phyloP scores from a whole-genome alignment of 2,113 vertebrate genomes.

The Onychorhynchus coronatus region DNA sequence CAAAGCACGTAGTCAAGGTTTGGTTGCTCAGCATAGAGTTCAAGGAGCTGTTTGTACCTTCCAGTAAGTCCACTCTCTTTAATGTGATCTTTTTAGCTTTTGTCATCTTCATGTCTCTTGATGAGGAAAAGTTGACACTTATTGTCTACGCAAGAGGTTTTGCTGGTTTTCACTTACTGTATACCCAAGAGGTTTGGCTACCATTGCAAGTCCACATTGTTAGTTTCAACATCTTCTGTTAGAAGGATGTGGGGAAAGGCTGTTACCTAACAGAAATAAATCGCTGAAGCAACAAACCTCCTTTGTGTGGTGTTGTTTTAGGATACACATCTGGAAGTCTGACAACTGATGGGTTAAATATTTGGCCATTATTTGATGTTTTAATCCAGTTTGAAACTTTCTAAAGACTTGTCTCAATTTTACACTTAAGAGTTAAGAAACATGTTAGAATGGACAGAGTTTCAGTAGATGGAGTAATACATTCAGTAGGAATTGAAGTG shows the following conservation, averaged over 20 bases:
- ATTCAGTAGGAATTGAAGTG: background rate
- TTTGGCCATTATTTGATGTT: background rate
- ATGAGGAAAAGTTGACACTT: background rate
- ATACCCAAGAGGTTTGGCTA: background rate
- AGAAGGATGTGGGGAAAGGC: background rate
- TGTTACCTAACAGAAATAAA: background rate
- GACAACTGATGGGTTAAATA: background rate
- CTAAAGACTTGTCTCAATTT: background rate
- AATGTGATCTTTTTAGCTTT: background rate
- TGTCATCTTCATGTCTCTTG: background rate
- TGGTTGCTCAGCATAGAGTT: background rate
- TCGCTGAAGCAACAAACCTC: background rate
- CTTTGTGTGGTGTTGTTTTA: background rate
- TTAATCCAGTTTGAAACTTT: background rate
- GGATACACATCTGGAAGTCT: background rate
- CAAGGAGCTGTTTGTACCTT: background rate
- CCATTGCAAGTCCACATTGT: fast-evolving
- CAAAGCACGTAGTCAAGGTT: background rate
- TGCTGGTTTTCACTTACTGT: background rate
- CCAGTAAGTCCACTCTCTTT: background rate
- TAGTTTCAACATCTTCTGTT: background rate
- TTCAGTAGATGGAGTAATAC: background rate
- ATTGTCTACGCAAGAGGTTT: background rate
- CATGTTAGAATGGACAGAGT: background rate
- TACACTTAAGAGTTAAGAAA: background rate